Conservation (phyloP, 2,113 vertebrate genomes). For the Heterocephalus glaber region DNA sequence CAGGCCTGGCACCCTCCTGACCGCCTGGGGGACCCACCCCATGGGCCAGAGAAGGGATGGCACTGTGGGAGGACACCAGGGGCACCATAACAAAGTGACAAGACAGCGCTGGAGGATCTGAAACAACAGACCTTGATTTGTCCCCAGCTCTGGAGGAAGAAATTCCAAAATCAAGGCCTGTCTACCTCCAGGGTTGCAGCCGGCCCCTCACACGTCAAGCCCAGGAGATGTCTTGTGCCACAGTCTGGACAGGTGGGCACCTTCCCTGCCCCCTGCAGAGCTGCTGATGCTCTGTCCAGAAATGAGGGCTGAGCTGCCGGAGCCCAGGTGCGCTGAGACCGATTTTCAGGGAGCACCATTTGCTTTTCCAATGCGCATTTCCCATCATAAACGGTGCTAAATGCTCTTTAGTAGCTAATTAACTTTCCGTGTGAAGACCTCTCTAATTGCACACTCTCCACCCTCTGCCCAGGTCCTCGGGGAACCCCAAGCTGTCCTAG, state of each 20-base stretch:
- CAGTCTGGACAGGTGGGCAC: background rate
- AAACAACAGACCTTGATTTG: background rate
- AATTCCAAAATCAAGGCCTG: background rate
- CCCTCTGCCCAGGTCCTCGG: constrained; percentile 68
- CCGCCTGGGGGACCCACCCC: background rate
- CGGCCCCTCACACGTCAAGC: accelerated
- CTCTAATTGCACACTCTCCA: constrained; percentile 84
- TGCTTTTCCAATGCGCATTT: constrained; percentile 77
- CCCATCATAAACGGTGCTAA: constrained; percentile 81
- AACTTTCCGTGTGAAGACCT: constrained; percentile 85
- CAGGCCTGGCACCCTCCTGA: background rate
- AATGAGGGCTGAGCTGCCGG: accelerated
- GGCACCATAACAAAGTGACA: background rate
- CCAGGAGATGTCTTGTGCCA: background rate
- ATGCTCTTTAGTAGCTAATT: constrained; percentile 88
- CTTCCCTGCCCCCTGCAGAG: background rate
- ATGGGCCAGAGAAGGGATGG: accelerated
- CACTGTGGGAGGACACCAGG: accelerated
- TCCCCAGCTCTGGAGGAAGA: background rate
- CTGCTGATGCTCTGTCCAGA: accelerated
- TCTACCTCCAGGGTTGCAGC: accelerated
- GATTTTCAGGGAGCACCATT: constrained; percentile 64
- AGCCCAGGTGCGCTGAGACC: background rate
- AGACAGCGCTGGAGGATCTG: background rate
- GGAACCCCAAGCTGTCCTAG: constrained; percentile 83